Conservation (phyloP, 2,113 vertebrate genomes). For the Chaetorhynchus papuensis region DNA sequence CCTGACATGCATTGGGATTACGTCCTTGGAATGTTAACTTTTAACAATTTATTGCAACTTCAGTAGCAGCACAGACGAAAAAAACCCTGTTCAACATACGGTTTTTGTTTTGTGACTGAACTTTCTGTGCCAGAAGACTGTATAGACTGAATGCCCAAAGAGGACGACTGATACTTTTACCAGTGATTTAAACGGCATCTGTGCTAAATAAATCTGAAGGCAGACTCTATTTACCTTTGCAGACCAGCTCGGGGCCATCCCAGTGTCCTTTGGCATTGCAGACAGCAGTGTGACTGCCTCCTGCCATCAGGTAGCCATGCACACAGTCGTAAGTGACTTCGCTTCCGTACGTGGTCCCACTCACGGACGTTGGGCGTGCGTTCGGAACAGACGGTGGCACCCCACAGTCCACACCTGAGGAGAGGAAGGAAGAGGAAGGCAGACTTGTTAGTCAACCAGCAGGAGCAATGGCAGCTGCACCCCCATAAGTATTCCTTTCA, state of each 20-base stretch:
- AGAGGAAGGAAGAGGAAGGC: neutral
- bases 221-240: slow-evolving; percentile 51
- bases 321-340: slow-evolving; percentile 36
- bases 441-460: neutral
- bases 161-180: neutral
- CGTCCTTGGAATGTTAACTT: neutral
- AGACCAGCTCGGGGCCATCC: slow-evolving; percentile 44
- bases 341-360: slow-evolving; percentile 39
- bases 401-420: slow-evolving; percentile 59
- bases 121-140: neutral
- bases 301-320: slow-evolving; percentile 23
- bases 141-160: neutral
- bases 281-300: neutral
- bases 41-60: neutral
- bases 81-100: neutral
- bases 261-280: slow-evolving; percentile 55
- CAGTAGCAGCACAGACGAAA: neutral
- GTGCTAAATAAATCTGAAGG: neutral
- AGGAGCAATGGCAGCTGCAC: neutral
- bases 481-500: neutral
- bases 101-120: neutral
- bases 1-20: neutral
- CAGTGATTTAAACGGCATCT: neutral
- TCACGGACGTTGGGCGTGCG: neutral
- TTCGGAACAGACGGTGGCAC: slow-evolving; percentile 46